Base-by-base conservation (phyloP, 2,888 invertebrate genomes). In the Sesamia inferens region DNA sequence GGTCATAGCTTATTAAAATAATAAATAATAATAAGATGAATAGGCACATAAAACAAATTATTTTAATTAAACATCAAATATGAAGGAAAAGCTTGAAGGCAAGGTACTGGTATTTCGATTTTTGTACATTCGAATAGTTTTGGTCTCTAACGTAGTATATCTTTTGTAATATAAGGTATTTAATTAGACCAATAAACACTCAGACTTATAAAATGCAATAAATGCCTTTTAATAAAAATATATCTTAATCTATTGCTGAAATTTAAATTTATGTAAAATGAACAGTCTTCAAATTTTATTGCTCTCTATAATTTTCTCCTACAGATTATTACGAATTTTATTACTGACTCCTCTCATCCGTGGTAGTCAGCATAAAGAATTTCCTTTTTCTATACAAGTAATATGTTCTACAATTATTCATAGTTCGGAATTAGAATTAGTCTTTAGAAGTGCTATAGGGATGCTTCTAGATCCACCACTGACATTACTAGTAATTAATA, bases 221-320 rank as follows among this genome's bases (percentile, higher is more conserved):
- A 51, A 55, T 51, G 44, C 48, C 19, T 66, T 74, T 71, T 57
- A 64, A 69, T 78, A 64, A 73, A 79, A 77, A 55, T 55, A 67
- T 64, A 79, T 74, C 54, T 67, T 72, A 67, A 61, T 7, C 22
- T 59, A 67, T 74, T 74, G 67, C 19, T 64, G 77, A 67, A 79
- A 79, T 24, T 63, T 79, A n/a, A 58, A 79, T 55, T 44, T 55
- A 69, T 31, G 67, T 71, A 57, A 81, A 79, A 81, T 57, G 64
- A 79, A 79, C 79, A 79, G 79, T 78, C 77, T 78, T 78, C 6
- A 24, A 51, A 76, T 64, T 44, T 48, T 81, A 79, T 81, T 79
- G 76, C 76, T 80, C 76, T 80, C 44, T 62, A 44, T 68, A 5
- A 57, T 57, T 31, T 51, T 16, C 0, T n/a, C n/a, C 5, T 44